Conservation (phyloP, 1,140 invertebrate species). For the Capitella teleta region DNA sequence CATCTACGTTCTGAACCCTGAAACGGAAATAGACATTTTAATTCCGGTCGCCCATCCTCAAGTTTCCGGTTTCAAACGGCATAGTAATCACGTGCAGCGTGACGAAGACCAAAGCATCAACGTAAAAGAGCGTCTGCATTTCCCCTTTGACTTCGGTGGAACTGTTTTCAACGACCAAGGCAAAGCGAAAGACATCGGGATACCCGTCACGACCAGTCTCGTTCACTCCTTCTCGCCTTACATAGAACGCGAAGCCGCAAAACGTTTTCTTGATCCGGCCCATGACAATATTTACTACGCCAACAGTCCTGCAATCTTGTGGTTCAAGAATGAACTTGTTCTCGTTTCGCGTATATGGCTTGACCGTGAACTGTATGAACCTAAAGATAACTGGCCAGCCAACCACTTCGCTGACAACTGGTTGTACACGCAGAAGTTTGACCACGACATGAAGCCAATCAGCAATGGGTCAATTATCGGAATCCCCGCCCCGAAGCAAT, state of each 20-base stretch:
- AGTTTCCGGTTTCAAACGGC: too few relatives aligned
- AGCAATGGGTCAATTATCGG: conserved; percentile 12
- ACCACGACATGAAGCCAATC: conserved; percentile 11
- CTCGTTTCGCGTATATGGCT: conserved; percentile 16
- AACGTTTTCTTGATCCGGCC: conserved; percentile 13
- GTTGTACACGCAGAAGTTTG: conserved; percentile 15
- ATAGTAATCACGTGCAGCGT: too few relatives aligned
- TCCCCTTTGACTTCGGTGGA: conserved; percentile 7
- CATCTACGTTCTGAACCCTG: too few relatives aligned
- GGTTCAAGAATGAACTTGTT: conserved; percentile 12
- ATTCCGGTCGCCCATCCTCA: too few relatives aligned
- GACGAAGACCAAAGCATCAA: conserved; percentile 3
- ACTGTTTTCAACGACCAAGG: conserved; percentile 9
- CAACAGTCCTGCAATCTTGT: conserved; percentile 17
- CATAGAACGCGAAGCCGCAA: conserved; percentile 12
- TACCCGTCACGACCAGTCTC: conserved; percentile 8
- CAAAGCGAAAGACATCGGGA: background rate
- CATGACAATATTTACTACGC: conserved; percentile 13
- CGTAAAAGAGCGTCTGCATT: conserved; percentile 5
- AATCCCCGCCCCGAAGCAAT: conserved; percentile 14
- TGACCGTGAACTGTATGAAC: conserved; percentile 16
- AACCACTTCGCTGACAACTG: conserved; percentile 18
- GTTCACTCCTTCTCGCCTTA: conserved; percentile 17
- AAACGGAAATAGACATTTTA: too few relatives aligned
- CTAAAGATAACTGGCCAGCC: conserved; percentile 10